Evolutionary conservation across 2,888 invertebrate genomes (phyloP).

Genomic region (Cantharis flavilabris): DNA sequence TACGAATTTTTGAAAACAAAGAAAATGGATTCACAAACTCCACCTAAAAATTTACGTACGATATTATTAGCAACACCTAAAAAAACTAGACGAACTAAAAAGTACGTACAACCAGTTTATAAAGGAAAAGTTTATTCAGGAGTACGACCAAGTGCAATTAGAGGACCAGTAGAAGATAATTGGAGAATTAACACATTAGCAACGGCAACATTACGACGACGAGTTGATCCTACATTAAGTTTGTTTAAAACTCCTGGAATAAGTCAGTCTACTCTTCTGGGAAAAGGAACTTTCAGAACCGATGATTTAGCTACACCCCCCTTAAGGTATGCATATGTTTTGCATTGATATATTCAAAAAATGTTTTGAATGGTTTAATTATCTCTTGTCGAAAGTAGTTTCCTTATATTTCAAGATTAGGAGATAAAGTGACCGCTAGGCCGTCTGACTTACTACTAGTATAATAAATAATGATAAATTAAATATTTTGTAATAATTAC

Average conservation of each 20-base stretch:
- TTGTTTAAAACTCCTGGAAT: conserved; percentile 16
- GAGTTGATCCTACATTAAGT: conserved; percentile 2
- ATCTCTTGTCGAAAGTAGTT: no score
- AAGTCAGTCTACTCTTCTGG: conserved; percentile 17
- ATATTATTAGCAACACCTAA: conserved; percentile 13
- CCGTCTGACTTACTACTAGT: no score
- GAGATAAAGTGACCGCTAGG: no score
- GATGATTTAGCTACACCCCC: conserved; percentile 27
- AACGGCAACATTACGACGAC: conserved; percentile 16
- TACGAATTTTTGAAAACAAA: background rate
- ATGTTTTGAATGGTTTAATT: no score
- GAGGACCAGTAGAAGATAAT: conserved; percentile 21
- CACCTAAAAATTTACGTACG: conserved; percentile 7
- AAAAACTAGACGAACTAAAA: background rate
- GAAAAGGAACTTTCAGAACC: conserved; percentile 12
- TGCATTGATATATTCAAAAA: no score
- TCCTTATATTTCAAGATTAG: no score
- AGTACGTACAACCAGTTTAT: conserved; percentile 5
- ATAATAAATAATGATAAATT: no score
- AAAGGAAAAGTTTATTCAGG: background rate
- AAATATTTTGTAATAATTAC: no score
- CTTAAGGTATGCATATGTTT: conserved; percentile 30
- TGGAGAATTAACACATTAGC: conserved; percentile 37
- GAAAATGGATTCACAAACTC: background rate
- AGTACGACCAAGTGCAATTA: conserved; percentile 3